phyloP scores from a whole-genome alignment of 1,140 invertebrate genomes.

The Heliothis virescens region DNA sequence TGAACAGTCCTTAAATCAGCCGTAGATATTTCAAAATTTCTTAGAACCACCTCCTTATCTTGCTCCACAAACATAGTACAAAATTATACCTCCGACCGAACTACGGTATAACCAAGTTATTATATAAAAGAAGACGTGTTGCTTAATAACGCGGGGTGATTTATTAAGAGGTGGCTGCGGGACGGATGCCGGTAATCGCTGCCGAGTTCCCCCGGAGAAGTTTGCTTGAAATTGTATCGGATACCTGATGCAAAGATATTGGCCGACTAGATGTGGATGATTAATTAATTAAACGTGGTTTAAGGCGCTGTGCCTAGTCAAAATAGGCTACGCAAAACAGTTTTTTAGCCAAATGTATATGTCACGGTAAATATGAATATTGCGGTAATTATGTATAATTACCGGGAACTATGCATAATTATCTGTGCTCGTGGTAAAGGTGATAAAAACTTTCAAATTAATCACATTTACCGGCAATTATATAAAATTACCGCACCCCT shows the following conservation, averaged over 20 bases:
- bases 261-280: not conserved
- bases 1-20: too few relatives aligned
- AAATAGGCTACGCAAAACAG: too few relatives aligned
- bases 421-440: too few relatives aligned
- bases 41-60: not conserved
- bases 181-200: slow-evolving; percentile 57
- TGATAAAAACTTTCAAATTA: too few relatives aligned
- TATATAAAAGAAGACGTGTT: slow-evolving; percentile 48
- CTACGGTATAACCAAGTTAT: slow-evolving; percentile 40
- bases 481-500: too few relatives aligned
- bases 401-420: too few relatives aligned
- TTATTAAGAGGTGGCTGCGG: slow-evolving; percentile 58
- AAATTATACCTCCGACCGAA: not conserved
- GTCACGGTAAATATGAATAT: too few relatives aligned
- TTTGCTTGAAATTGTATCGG: slow-evolving; percentile 46
- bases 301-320: too few relatives aligned
- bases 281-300: not conserved
- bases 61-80: not conserved
- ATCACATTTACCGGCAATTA: too few relatives aligned
- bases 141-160: slow-evolving; percentile 58
- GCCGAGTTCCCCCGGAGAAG: slow-evolving; percentile 23
- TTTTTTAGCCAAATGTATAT: too few relatives aligned
- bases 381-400: too few relatives aligned
- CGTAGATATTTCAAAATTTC: too few relatives aligned
- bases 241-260: slow-evolving; percentile 1